These are phyloP conservation scores for Lophura nycthemera DNA, from an alignment of 2,113 vertebrate species.

Conservation along the genomic window DNA sequence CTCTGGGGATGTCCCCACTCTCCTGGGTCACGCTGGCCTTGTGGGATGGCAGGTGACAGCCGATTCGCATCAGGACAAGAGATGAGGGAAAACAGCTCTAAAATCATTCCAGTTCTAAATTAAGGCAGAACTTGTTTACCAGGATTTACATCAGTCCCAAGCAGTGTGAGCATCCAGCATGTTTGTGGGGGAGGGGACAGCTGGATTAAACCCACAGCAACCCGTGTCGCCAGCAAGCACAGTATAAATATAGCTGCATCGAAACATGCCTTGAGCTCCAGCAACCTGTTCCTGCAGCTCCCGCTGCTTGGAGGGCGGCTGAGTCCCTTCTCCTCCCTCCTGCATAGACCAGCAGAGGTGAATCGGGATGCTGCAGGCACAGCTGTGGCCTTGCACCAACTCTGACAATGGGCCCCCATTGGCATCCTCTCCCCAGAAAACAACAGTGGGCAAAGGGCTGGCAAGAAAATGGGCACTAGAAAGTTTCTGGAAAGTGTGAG, in stretches of 20 bases:
- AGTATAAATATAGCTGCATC: slow-evolving; percentile 14
- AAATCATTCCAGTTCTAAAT: background rate
- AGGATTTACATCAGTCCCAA: background rate
- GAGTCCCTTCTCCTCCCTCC: background rate
- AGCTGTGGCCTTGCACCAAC: background rate
- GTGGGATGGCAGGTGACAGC: rapidly evolving
- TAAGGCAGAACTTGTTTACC: slow-evolving; percentile 13
- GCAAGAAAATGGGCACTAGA: background rate
- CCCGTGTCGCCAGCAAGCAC: rapidly evolving
- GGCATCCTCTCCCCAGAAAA: background rate
- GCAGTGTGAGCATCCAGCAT: background rate
- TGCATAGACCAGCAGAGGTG: rapidly evolving
- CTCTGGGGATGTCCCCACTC: background rate
- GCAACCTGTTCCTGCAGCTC: background rate
- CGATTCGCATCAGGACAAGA: rapidly evolving
- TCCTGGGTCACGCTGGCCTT: rapidly evolving
- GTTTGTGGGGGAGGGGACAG: slow-evolving; percentile 34
- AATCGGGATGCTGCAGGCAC: rapidly evolving
- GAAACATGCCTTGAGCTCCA: background rate
- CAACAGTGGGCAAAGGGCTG: background rate
- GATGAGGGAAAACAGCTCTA: background rate
- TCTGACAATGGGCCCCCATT: rapidly evolving
- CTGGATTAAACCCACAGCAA: slow-evolving; percentile 33
- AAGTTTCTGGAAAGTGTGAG: background rate
- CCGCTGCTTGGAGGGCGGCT: rapidly evolving